These are phyloP conservation scores for Anorthoa munda DNA, from an alignment of 2,888 invertebrate genomes.

Conservation along the genomic window DNA sequence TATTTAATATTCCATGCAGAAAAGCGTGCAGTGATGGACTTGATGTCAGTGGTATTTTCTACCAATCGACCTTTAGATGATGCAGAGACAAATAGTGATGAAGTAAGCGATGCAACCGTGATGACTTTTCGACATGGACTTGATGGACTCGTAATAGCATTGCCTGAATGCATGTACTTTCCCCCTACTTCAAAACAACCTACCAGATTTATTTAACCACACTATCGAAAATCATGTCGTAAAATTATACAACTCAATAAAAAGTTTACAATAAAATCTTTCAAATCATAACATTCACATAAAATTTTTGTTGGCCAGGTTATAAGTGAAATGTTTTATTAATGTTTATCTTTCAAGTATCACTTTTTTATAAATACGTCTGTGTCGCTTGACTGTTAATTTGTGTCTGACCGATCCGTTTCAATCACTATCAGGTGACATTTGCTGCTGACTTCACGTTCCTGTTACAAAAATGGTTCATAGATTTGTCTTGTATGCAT, in stretches of 20 bases:
- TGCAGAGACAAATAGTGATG: too few relatives aligned
- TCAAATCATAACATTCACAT: conserved; percentile 24
- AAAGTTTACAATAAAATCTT: conserved; percentile 46
- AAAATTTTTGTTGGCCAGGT: conserved; percentile 2
- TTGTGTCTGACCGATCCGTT: conserved; percentile 31
- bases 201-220: conserved; percentile 4
- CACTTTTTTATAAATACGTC: conserved; percentile 3
- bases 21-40: too few relatives aligned
- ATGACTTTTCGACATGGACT: background rate
- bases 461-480: conserved; percentile 36
- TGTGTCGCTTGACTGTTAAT: background rate
- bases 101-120: too few relatives aligned
- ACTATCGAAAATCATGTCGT: conserved; percentile 17
- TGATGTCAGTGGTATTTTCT: too few relatives aligned
- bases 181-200: background rate
- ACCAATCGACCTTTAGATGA: too few relatives aligned
- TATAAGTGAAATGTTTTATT: background rate
- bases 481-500: background rate
- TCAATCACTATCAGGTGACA: background rate
- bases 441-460: conserved; percentile 10
- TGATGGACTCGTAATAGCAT: background rate
- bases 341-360: conserved; percentile 1
- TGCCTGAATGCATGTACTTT: background rate
- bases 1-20: too few relatives aligned
- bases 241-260: conserved; percentile 47